Conservation (phyloP, 2,113 vertebrate species). For the Origma solitaria region DNA sequence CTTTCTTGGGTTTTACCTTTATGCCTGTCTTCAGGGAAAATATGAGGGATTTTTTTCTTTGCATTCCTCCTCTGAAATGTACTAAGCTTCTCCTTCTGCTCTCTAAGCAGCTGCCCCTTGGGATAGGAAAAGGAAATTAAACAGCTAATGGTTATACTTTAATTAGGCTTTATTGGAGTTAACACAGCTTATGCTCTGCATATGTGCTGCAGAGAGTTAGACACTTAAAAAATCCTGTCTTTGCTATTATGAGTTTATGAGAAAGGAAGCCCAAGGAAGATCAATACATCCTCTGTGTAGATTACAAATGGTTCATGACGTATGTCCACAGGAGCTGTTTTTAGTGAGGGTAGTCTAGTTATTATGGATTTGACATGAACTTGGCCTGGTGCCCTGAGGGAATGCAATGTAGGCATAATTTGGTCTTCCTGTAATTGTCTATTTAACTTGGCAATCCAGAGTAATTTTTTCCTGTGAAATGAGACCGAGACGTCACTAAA, state of each 20-base stretch:
- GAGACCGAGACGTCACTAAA: slow-evolving; percentile 80
- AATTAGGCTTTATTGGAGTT: slow-evolving; percentile 77
- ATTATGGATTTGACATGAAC: slow-evolving; percentile 95
- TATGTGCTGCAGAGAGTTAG: neutral
- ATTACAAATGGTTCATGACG: slow-evolving; percentile 92
- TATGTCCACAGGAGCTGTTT: slow-evolving; percentile 85
- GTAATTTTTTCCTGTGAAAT: slow-evolving; percentile 84
- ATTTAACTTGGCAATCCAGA: slow-evolving; percentile 80
- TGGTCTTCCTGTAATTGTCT: slow-evolving; percentile 98
- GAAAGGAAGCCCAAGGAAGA: slow-evolving; percentile 94
- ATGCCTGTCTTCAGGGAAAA: neutral
- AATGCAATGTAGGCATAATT: slow-evolving; percentile 98
- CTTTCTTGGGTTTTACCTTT: neutral
- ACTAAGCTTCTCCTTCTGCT: neutral
- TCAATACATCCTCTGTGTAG: slow-evolving; percentile 93
- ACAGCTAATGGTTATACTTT: slow-evolving; percentile 64
- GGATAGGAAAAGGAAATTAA: slow-evolving; percentile 59
- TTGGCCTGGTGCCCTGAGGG: slow-evolving; percentile 84
- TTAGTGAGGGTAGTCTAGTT: slow-evolving; percentile 87
- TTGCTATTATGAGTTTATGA: slow-evolving; percentile 87
- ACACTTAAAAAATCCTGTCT: slow-evolving; percentile 55
- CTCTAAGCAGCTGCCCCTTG: slow-evolving; percentile 37
- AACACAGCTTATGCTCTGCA: slow-evolving; percentile 66
- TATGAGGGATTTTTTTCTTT: neutral
- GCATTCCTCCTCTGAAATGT: neutral